These are phyloP conservation scores for Artemia sinica DNA, from an alignment of 2,888 invertebrate genomes.

Conservation along the genomic window DNA sequence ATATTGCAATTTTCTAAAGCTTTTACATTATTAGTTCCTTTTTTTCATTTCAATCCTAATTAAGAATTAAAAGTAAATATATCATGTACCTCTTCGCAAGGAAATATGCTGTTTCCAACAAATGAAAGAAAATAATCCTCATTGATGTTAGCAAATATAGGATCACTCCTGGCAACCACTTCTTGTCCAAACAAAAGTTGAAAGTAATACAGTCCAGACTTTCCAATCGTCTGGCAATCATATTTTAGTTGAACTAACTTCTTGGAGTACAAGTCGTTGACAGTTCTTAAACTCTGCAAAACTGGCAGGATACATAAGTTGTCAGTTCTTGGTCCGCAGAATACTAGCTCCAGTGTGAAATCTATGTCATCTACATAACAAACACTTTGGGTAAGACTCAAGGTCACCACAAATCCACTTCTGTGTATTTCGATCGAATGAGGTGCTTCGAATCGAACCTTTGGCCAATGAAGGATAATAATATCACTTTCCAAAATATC, in stretches of 20 bases:
- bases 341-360: slow-evolving; percentile 4
- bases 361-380: slow-evolving; percentile 3
- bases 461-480: not conserved
- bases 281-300: not conserved
- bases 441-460: not conserved
- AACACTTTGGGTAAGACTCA: not conserved
- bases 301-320: not conserved
- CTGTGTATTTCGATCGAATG: not conserved
- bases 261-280: not conserved
- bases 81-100: not conserved
- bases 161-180: not conserved
- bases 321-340: slow-evolving; percentile 2
- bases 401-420: not conserved
- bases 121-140: slow-evolving; percentile 1
- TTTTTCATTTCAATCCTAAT: no score
- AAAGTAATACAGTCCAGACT: not conserved
- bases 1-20: no score
- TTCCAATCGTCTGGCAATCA: slow-evolving; percentile 4
- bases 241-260: not conserved
- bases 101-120: not conserved
- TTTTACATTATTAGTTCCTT: no score
- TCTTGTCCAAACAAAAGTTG: not conserved
- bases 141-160: slow-evolving; percentile 6
- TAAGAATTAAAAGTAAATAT: not conserved
- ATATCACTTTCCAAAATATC: not conserved